Conservation (phyloP, 2,113 vertebrate genomes). For the Dolichallabes microphthalmus region DNA sequence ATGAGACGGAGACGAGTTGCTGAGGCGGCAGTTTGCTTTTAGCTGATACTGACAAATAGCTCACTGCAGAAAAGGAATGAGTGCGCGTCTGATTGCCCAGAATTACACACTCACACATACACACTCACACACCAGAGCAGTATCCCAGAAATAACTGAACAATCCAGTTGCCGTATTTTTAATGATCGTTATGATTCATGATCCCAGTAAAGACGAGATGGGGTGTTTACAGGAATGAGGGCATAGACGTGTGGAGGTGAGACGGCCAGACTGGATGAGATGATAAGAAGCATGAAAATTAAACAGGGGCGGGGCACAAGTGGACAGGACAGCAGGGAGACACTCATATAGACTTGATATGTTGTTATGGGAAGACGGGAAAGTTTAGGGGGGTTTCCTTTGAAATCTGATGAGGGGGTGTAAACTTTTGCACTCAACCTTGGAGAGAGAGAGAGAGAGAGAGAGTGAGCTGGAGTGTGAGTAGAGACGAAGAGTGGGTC, state of each 20-base stretch:
- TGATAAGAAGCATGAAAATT: no score
- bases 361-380: no score
- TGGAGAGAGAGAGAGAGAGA: neutral
- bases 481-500: neutral
- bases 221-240: neutral
- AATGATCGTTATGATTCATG: neutral
- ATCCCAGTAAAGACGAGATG: neutral
- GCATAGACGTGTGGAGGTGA: neutral
- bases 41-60: conserved; percentile 20
- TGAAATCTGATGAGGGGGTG: no score
- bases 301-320: neutral
- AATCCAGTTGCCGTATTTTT: neutral
- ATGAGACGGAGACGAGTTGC: neutral
- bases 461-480: neutral
- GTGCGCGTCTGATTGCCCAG: neutral
- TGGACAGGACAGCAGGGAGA: neutral
- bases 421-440: neutral
- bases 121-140: neutral
- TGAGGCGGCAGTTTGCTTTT: conserved; percentile 41
- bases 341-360: neutral
- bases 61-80: neutral
- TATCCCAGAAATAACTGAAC: neutral
- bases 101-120: neutral
- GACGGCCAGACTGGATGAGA: neutral
- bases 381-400: no score